phyloP scores from a whole-genome alignment of 2,888 invertebrate species.

The Neoitamus cyanurus region DNA sequence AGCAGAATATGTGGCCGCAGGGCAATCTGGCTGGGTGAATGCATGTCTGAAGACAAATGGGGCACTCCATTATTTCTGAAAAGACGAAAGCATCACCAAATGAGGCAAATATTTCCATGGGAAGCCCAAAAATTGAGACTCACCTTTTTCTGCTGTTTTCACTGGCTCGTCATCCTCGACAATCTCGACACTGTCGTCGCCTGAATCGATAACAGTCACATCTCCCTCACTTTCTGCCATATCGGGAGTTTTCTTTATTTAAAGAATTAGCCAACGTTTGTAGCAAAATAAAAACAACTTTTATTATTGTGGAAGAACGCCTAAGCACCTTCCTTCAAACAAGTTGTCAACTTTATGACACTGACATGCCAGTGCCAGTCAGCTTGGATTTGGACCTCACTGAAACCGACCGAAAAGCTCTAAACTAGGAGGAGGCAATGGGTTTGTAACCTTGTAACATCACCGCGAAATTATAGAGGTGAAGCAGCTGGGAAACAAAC shows the following conservation, averaged over 20 bases:
- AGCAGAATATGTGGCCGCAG: constrained; percentile 96
- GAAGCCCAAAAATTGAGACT: background rate
- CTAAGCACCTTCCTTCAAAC: background rate
- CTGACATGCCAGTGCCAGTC: background rate
- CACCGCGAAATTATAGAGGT: too few relatives aligned
- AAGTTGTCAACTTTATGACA: background rate
- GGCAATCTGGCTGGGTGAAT: constrained; percentile 93
- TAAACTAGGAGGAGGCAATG: background rate
- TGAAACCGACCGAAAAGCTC: background rate
- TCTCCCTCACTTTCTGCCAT: constrained; percentile 22
- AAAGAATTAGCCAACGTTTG: background rate
- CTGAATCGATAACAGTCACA: background rate
- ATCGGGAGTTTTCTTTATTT: background rate
- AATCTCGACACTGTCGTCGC: background rate
- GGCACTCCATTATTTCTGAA: constrained; percentile 75
- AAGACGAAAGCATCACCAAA: background rate
- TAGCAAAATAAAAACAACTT: background rate
- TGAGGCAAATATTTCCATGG: background rate
- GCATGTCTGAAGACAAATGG: constrained; percentile 90
- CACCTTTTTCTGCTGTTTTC: constrained; percentile 21
- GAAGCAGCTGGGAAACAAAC: too few relatives aligned
- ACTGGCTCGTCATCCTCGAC: background rate
- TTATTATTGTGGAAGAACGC: background rate
- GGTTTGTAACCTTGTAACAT: background rate
- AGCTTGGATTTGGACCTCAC: background rate